Evolutionary conservation across 2,888 invertebrate genomes (phyloP).

Genomic region (Cyclophora punctaria): DNA sequence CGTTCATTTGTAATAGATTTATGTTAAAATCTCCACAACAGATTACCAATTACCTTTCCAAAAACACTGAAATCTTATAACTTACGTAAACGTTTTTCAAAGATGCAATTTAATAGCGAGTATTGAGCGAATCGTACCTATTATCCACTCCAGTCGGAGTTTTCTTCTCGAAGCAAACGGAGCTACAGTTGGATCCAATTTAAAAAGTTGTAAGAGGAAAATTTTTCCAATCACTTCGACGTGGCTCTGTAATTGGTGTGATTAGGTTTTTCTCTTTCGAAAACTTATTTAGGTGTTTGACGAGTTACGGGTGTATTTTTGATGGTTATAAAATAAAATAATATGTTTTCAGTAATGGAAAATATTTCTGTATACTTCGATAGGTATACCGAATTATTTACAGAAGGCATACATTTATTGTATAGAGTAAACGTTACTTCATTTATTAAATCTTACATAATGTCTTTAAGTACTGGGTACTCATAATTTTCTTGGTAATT

Average conservation of each 20-base stretch:
- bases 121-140: slow-evolving; percentile 60
- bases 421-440: too few species aligned
- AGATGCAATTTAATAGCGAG: slow-evolving; percentile 63
- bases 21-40: too few species aligned
- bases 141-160: slow-evolving; percentile 50
- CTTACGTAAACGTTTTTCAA: slow-evolving; percentile 55
- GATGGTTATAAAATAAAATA: too few species aligned
- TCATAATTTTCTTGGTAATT: too few species aligned
- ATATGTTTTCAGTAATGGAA: too few species aligned
- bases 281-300: too few species aligned
- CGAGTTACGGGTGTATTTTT: too few species aligned
- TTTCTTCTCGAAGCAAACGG: slow-evolving; percentile 50
- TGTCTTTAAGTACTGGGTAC: too few species aligned
- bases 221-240: slow-evolving; percentile 66
- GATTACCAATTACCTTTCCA: slow-evolving; percentile 3
- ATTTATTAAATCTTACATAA: too few species aligned
- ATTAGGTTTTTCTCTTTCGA: slow-evolving; percentile 45
- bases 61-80: slow-evolving; percentile 28
- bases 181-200: slow-evolving; percentile 64
- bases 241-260: slow-evolving; percentile 52
- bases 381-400: too few species aligned
- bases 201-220: slow-evolving; percentile 65
- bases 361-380: too few species aligned
- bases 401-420: too few species aligned
- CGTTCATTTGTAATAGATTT: neutral